A percentile compares a stretch with the other conserved stretches of the same genome.
Conservation (phyloP, 2,113 vertebrate species). For the Dryoscopus gambensis region DNA sequence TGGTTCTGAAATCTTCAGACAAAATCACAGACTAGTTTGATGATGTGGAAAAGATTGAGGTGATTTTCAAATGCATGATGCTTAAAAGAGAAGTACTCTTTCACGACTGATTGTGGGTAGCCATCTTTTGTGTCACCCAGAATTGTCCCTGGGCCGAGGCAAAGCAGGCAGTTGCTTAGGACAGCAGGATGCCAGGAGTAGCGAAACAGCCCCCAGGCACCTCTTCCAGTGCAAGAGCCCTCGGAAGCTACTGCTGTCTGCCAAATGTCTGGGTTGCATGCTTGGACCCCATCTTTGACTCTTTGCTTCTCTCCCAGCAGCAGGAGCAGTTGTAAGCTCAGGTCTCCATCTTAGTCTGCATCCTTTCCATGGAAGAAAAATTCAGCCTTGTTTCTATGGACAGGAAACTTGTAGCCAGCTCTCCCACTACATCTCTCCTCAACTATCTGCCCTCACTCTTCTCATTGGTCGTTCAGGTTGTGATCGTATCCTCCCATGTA, state of each 20-base stretch:
- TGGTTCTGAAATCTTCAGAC: neutral
- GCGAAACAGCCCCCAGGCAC: neutral
- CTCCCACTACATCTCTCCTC: neutral
- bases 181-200: neutral
- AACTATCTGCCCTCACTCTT: neutral
- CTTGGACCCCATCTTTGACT: neutral
- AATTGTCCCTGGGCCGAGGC: neutral
- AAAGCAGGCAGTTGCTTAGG: neutral
- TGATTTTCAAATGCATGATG: neutral
- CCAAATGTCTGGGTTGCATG: neutral
- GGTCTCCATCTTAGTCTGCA: neutral
- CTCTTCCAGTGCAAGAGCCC: neutral
- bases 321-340: neutral
- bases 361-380: neutral
- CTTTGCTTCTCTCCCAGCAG: neutral
- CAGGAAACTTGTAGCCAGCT: neutral
- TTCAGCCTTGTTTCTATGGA: neutral
- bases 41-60: neutral
- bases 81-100: neutral
- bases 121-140: neutral
- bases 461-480: neutral
- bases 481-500: accelerated
- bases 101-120: accelerated
- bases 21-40: neutral
- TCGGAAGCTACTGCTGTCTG: neutral